Evolutionary conservation across 2,888 invertebrate genomes (phyloP), one percentile per base, ranked within the genome.

Genomic region (Lepidocyrtoides sp.): DNA sequence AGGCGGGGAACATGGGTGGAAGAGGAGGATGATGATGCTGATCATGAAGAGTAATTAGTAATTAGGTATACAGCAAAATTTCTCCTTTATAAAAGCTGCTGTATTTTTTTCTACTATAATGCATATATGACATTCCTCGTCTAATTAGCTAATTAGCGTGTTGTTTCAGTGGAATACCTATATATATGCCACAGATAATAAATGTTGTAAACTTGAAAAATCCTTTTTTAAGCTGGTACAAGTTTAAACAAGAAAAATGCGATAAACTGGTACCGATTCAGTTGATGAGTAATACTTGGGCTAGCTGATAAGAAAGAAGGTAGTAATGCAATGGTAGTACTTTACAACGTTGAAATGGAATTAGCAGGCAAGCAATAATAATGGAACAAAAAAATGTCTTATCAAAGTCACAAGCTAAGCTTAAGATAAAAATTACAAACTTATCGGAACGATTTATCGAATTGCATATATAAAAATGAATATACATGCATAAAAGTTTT

Each of bases 81-180:
- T 69, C 69, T 41, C 69, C 69, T 69, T 36, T 63, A n/a, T n/a
- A n/a, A n/a, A n/a, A n/a, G n/a, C n/a, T n/a, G n/a, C n/a, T n/a
- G n/a, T n/a, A n/a, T n/a, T n/a, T 69, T 32, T n/a, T 7, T n/a
- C 32, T 63, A 20, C 20, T 2, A 17, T 2, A 69, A 17, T 36
- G 75, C 14, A 3, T 3, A n/a, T 72, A 29, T 60, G 60, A 57
- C 57, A 81, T 81, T 57, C 69, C 36, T 17, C 32, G 14, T 85
- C 75, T 85, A 85, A 85, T 85, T 85, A 85, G 75, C 85, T 85
- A 85, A 85, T 85, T 85, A 85, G 54, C 72, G 60, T 54, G 85
- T 69, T 41, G 60, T 20, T 41, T 69, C 41, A 12, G n/a, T 36
- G 2, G n/a, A 36, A 32, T n/a, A n/a, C n/a, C n/a, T n/a, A n/a